A percentile compares a stretch with the other conserved stretches of the same genome.
Evolutionary conservation across 1,140 invertebrate genomes (phyloP).

Genomic region (Drosophila grimshawi): DNA sequence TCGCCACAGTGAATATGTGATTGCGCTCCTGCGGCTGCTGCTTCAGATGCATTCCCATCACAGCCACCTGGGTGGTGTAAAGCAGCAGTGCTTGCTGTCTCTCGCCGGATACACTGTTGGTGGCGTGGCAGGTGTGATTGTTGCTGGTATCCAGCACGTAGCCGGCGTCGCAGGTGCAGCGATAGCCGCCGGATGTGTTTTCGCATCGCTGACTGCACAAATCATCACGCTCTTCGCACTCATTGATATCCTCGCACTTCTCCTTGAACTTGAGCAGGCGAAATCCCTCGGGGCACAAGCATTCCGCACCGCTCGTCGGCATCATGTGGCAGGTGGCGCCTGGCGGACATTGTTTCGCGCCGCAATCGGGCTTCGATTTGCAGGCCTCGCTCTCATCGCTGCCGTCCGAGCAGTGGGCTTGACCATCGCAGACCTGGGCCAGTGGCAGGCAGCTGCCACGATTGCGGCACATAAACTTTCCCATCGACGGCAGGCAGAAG

Average conservation of each 20-base stretch:
- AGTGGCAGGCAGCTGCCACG: constrained; percentile 85
- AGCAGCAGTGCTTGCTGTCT: constrained; percentile 86
- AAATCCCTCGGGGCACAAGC: constrained; percentile 85
- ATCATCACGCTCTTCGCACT: constrained; percentile 89
- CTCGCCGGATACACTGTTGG: constrained; percentile 78
- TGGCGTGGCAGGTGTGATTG: constrained; percentile 89
- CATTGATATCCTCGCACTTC: constrained; percentile 89
- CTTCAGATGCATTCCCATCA: constrained; percentile 85
- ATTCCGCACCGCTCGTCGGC: constrained; percentile 83
- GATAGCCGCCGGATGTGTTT: constrained; percentile 91
- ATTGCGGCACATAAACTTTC: constrained; percentile 79
- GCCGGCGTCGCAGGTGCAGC: constrained; percentile 91
- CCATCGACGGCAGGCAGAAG: constrained; percentile 47
- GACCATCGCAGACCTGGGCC: constrained; percentile 87
- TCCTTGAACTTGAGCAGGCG: constrained; percentile 65
- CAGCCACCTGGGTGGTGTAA: constrained; percentile 86
- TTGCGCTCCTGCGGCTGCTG: constrained; percentile 49
- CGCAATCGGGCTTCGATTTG: constrained; percentile 65
- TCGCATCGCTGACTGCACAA: constrained; percentile 93
- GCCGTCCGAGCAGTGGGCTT: constrained; percentile 82
- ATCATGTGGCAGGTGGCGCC: constrained; percentile 68
- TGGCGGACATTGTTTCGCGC: constrained; percentile 43
- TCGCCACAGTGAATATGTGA: constrained; percentile 84
- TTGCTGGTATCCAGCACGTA: constrained; percentile 88
- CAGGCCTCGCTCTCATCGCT: constrained; percentile 79